Evolutionary conservation across 2,113 vertebrate genomes (phyloP).

Genomic region (Taxidea taxus): DNA sequence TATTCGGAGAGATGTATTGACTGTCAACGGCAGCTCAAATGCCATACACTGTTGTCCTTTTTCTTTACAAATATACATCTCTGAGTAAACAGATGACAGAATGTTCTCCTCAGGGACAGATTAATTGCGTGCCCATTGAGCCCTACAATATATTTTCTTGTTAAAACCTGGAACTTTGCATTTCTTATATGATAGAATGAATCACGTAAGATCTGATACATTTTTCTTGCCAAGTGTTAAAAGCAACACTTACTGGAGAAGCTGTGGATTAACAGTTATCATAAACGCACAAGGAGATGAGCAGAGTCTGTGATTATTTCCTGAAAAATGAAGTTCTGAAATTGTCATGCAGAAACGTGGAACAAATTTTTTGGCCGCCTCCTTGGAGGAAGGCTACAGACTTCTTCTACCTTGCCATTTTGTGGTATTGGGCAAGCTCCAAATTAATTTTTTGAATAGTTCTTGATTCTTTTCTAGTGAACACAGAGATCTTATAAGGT

Average conservation of each 20-base stretch:
- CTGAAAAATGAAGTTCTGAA: slow-evolving; percentile 1
- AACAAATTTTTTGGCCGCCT: background rate
- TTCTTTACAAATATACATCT: background rate
- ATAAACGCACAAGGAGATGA: background rate
- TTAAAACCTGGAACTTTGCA: background rate
- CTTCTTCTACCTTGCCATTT: background rate
- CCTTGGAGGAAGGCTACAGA: background rate
- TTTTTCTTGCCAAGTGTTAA: slow-evolving; percentile 64
- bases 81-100: background rate
- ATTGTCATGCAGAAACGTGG: background rate
- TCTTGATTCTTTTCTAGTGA: background rate
- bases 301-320: background rate
- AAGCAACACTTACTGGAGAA: slow-evolving; percentile 47
- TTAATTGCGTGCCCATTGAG: background rate
- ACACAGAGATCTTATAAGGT: background rate
- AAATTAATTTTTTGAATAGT: background rate
- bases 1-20: background rate
- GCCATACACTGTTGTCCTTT: background rate
- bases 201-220: background rate
- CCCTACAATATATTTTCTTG: background rate
- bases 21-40: background rate
- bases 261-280: slow-evolving; percentile 53
- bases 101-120: background rate
- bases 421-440: background rate
- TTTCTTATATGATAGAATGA: slow-evolving; percentile 50